These are phyloP conservation scores for Drosophila helvetica DNA, from an alignment of 2,888 invertebrate species.

Conservation along the genomic window DNA sequence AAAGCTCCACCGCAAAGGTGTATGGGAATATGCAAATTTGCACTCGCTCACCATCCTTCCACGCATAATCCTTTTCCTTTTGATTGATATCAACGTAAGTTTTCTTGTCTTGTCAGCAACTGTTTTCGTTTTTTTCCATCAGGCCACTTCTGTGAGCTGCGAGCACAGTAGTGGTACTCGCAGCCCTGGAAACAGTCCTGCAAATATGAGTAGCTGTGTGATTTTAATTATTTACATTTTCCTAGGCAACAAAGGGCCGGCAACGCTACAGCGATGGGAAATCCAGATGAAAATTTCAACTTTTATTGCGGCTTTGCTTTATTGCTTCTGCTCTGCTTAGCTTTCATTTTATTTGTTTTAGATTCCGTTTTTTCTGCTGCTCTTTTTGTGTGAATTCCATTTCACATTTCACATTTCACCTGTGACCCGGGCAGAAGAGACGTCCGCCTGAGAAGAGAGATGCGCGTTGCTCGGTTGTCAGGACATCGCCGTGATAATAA, in stretches of 20 bases:
- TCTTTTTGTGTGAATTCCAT: slow-evolving; percentile 20
- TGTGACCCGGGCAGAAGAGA: not conserved
- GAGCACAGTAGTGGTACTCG: not conserved
- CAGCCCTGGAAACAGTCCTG: not conserved
- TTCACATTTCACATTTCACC: slow-evolving; percentile 14
- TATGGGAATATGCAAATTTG: slow-evolving; percentile 33
- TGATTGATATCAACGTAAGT: slow-evolving; percentile 36
- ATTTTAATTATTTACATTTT: slow-evolving; percentile 69
- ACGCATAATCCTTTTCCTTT: slow-evolving; percentile 62
- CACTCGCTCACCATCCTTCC: slow-evolving; percentile 2
- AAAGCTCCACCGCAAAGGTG: slow-evolving; percentile 17
- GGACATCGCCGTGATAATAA: slow-evolving; percentile 25
- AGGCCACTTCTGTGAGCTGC: too few species aligned
- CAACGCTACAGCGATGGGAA: not conserved
- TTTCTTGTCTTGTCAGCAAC: not conserved
- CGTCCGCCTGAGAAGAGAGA: not conserved
- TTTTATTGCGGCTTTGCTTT: slow-evolving; percentile 43
- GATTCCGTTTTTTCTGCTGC: not conserved
- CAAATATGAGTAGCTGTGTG: not conserved
- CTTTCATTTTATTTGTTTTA: slow-evolving; percentile 29
- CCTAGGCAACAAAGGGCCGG: slow-evolving; percentile 58
- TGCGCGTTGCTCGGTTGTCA: slow-evolving; percentile 18
- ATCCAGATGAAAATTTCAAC: slow-evolving; percentile 19
- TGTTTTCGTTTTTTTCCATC: not conserved
- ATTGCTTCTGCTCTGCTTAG: slow-evolving; percentile 26